Evolutionary conservation across 2,797 vertebrate species (phyloP).

Genomic region (Morelia viridis): DNA sequence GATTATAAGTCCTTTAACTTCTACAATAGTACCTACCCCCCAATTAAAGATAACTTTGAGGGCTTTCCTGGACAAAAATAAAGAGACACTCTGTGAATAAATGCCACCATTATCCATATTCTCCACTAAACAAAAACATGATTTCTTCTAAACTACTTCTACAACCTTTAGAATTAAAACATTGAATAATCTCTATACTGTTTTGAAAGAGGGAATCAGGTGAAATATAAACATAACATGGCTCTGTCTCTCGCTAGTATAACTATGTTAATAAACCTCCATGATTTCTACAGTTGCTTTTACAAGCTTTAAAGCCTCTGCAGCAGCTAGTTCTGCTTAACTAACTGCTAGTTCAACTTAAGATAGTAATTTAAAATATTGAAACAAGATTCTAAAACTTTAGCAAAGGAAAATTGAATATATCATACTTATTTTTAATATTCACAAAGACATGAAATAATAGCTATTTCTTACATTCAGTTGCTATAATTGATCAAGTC

Average conservation of each 20-base stretch:
- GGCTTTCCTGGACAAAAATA: not conserved
- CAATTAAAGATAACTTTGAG: constrained; percentile 27
- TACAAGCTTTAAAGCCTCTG: not conserved
- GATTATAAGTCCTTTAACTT: not conserved
- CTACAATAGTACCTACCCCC: constrained; percentile 1
- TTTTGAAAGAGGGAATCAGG: not conserved
- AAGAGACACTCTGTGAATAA: not conserved
- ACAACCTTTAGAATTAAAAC: not conserved
- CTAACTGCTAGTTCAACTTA: not conserved
- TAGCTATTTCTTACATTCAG: not conserved
- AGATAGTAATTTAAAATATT: not conserved
- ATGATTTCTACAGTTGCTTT: not conserved
- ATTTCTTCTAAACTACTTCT: not conserved
- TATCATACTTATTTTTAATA: not conserved
- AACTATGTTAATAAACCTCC: not conserved
- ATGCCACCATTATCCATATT: not conserved
- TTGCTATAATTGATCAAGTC: not conserved
- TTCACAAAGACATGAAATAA: not conserved
- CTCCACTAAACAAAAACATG: not conserved
- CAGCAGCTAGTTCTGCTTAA: too few relatives aligned
- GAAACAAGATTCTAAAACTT: not conserved
- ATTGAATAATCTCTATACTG: not conserved
- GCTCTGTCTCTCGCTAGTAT: not conserved
- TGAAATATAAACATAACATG: not conserved
- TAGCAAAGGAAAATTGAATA: not conserved